Base-by-base conservation (phyloP, 2,888 invertebrate genomes). In the Diaphora mendica region DNA sequence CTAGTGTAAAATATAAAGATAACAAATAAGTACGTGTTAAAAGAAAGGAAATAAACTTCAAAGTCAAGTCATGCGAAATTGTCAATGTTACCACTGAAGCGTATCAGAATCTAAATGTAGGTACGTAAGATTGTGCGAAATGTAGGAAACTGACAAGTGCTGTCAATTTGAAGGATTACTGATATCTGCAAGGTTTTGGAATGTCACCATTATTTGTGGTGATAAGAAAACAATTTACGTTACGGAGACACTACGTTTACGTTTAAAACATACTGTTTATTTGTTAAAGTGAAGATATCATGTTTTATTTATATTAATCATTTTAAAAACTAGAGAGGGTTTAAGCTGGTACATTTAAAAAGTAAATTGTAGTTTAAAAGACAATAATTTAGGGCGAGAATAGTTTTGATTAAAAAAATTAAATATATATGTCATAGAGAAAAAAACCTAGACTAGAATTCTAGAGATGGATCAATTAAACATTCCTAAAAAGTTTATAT, bases 41-140 rank as follows among this genome's bases (percentile, higher is more conserved):
- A 64, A 20, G n/a, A 65, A 64, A 42, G 30, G n/a, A 64, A 39
- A 35, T 73, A 69, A 44, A 70, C 71, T 87, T 87, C 87, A 91
- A 90, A 89, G 90, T 85, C 87, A 88, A 87, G 78, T 79, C 76
- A 76, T 33, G 33, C 59, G 42, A 42, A 33, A 70, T 68, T 72
- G 73, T 82, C 84, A 91, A 92, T 93, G 92, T 92, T 88, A 76
- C 83, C 89, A 89, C 79, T 91, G 88, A 91, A 85, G 88, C 91
- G 83, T 91, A 82, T 86, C 86, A 69, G 72, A 73, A 55, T 62
- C 8, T 51, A 48, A 67, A 72, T 72, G 51, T 55, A 48, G 20
- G 35, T 55, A 48, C 30, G 33, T 69, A 76, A 78, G 87, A 88
- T 88, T 42, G 48, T 64, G n/a, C 89, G 86, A 83, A 88, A 80